Base-by-base conservation (phyloP, 2,113 vertebrate species). In the Bambusicola thoracicus region DNA sequence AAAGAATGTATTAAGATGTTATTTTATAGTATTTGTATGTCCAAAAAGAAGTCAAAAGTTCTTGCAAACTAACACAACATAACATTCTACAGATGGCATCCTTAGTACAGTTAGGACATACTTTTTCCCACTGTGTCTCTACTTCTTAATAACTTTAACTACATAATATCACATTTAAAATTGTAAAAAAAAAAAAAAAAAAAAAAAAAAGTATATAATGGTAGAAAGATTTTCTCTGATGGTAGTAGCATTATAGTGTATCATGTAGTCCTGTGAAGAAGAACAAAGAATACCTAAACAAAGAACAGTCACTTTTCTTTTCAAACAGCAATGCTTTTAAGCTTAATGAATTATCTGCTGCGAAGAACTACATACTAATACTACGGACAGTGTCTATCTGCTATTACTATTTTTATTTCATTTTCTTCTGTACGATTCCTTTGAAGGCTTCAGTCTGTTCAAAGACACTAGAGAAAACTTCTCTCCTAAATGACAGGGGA, bases 51-150 rank as follows among this genome's bases (percentile, higher is more conserved):
- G 27, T 44, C 41, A 41, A 44, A 32, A 38, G 46, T 7, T 30
- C 56, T 55, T 41, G 22, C 9, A 67, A 46, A 38, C n/a, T 27
- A n/a, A 3, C 61, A 70, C 30, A 66, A 48, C 13, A 29, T 30
- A 94, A 78, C n/a, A 0, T 48, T 97, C 97, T 97, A 93, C 95
- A 97, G 97, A 96, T 95, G 97, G 97, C 97, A 97, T 92, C 95
- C 95, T 97, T 74, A 63, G 92, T 92, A 96, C 96, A 97, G 92
- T 34, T 46, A 95, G 51, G 74, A 29, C 58, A 7, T 2, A 81
- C 70, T 41, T 34, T 73, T 55, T 76, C 27, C 63, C 85, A 36
- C 85, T 19, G 43, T 34, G 20, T 40, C 49, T 61, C 70, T 83
- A 69, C 74, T 38, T 29, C 62, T 88, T 61, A 61, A 12, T 30